Evolutionary conservation across 2,888 invertebrate species (phyloP), one percentile per base, ranked within the genome.

Genomic region (Lissocephala sabroskyi): DNA sequence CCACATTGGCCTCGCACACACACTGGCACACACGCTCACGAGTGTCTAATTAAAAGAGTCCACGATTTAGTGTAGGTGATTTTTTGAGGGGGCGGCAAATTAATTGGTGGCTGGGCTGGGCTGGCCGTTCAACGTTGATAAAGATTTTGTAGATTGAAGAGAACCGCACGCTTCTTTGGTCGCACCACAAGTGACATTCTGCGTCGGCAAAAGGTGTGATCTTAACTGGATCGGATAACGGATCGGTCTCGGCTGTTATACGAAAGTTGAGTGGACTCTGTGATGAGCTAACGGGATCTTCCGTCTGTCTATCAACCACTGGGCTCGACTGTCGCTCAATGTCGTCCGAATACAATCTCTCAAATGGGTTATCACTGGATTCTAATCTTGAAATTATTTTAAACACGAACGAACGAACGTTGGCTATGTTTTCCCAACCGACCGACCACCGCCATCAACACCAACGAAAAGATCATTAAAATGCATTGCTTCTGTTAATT

Each of bases 111-210:
- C n/a, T n/a, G n/a, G n/a, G n/a, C n/a, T n/a, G n/a, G n/a, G n/a
- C n/a, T n/a, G n/a, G n/a, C n/a, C n/a, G n/a, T n/a, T n/a, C n/a
- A n/a, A 23, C 7, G 23, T 5, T 23, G 23, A 23, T 23, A 23
- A 7, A 23, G 37, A 7, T 19, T 3, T 6, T 30, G n/a, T 35
- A 40, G 32, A 52, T 44, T 54, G 11, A 50, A 58, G 52, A 56
- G 53, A 64, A 78, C 79, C 68, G 56, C 53, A 57, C 62, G 58
- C 57, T 44, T 59, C 58, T 64, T 55, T 45, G 57, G 50, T 45
- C 59, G 61, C 59, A 49, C 47, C 48, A 52, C 65, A 59, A 79
- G 62, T 77, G 79, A 51, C 78, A 66, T 65, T 53, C 41, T 61
- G 54, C 57, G 58, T 45, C 46, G 43, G 41, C 55, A 33, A 33